Conservation (phyloP, 2,113 vertebrate species). For the Otus sunia region DNA sequence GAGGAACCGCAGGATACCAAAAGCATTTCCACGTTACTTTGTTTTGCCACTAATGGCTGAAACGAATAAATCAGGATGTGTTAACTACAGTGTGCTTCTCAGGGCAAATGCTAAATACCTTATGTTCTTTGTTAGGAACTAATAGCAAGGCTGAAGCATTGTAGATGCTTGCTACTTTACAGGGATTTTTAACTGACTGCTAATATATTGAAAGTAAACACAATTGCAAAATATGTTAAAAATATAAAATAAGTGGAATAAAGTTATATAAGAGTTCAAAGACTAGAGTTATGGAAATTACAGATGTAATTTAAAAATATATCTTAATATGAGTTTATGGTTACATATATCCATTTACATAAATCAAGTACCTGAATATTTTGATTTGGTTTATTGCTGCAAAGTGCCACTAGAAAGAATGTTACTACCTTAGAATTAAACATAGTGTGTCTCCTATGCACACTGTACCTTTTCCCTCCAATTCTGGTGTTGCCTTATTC, state of each 20-base stretch:
- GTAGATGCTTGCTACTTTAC: not conserved
- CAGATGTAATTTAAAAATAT: not conserved
- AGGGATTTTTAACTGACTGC: not conserved
- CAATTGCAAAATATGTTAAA: not conserved
- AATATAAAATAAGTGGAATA: not conserved
- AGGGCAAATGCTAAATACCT: slow-evolving; percentile 47
- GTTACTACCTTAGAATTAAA: not conserved
- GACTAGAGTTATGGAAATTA: not conserved
- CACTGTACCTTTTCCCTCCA: not conserved
- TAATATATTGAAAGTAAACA: not conserved
- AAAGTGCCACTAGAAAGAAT: not conserved
- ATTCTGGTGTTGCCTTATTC: not conserved
- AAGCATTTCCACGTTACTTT: slow-evolving; percentile 67
- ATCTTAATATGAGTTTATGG: not conserved
- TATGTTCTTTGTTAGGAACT: not conserved
- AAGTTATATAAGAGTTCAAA: not conserved
- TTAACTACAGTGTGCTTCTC: slow-evolving; percentile 56
- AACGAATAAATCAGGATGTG: slow-evolving; percentile 73
- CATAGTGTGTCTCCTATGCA: not conserved
- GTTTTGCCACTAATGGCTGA: slow-evolving; percentile 67
- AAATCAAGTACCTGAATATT: not conserved
- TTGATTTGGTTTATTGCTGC: not conserved
- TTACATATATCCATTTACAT: not conserved
- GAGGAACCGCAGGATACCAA: slow-evolving; percentile 69
- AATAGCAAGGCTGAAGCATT: not conserved